Conservation (phyloP, 1,140 invertebrate genomes). For the Onthophagus taurus region DNA sequence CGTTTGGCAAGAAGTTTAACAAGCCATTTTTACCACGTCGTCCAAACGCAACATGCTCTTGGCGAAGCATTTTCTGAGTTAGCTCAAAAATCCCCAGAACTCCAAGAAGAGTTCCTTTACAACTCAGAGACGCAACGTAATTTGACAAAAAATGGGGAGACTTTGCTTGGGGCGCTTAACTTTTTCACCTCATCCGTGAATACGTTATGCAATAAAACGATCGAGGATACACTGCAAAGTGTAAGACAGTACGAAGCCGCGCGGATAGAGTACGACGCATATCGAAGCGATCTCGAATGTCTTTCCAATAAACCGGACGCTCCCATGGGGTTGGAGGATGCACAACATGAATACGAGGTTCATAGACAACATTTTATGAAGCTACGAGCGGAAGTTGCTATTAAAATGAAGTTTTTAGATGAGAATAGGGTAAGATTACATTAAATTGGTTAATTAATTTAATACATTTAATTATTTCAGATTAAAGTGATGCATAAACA, state of each 20-base stretch:
- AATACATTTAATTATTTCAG: constrained; percentile 44
- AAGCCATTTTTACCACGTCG: constrained; percentile 80
- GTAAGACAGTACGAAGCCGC: constrained; percentile 88
- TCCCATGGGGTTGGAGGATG: constrained; percentile 59
- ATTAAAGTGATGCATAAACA: constrained; percentile 99
- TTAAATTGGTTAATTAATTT: neutral
- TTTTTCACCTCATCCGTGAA: constrained; percentile 94
- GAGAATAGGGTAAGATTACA: constrained; percentile 77
- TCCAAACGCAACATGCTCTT: constrained; percentile 75
- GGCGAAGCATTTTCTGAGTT: constrained; percentile 91
- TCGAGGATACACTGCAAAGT: constrained; percentile 91
- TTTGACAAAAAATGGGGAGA: constrained; percentile 89
- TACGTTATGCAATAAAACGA: constrained; percentile 93
- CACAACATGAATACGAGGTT: constrained; percentile 70
- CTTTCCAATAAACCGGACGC: constrained; percentile 54
- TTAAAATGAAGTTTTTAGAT: constrained; percentile 92
- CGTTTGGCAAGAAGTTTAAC: constrained; percentile 74
- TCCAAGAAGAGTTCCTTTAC: constrained; percentile 90
- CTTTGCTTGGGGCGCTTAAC: constrained; percentile 81
- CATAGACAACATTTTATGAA: constrained; percentile 88
- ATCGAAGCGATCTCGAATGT: constrained; percentile 83
- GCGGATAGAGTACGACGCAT: constrained; percentile 94
- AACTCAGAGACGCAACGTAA: constrained; percentile 93
- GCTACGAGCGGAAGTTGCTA: constrained; percentile 80
- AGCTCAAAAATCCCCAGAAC: constrained; percentile 87